A percentile compares a stretch with the other conserved stretches of the same genome.
Evolutionary conservation across 1,140 invertebrate genomes (phyloP).

Genomic region (Harlomillsia oculata): DNA sequence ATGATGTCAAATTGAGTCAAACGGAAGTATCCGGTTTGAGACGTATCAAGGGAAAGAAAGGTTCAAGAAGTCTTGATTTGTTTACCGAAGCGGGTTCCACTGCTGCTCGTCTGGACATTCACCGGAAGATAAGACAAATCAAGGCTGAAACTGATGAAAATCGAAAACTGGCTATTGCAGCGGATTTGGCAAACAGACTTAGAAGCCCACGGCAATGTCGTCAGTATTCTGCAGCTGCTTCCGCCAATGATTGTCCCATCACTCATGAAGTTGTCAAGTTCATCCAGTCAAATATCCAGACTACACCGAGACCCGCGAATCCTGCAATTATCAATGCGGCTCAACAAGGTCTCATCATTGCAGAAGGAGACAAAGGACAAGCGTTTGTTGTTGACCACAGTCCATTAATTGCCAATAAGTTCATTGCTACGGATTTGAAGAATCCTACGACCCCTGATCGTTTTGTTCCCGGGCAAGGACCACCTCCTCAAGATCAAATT

Average conservation of each 20-base stretch:
- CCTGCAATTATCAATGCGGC: not conserved
- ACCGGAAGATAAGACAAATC: not conserved
- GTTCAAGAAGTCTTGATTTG: too few species aligned
- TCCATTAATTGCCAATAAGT: not conserved
- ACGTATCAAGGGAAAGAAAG: not conserved
- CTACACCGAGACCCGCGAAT: not conserved
- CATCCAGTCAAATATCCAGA: not conserved
- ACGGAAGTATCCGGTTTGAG: not conserved
- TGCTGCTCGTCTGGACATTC: conserved; percentile 3
- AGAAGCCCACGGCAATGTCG: conserved; percentile 4
- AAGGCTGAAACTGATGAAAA: conserved; percentile 12
- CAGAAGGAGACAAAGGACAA: conserved; percentile 6
- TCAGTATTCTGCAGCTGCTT: not conserved
- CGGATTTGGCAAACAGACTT: conserved; percentile 6
- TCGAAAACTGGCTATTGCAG: conserved; percentile 2
- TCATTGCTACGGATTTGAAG: conserved; percentile 2
- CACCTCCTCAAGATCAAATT: not conserved
- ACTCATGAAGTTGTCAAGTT: conserved; percentile 6
- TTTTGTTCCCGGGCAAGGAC: not conserved
- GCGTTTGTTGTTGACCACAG: not conserved
- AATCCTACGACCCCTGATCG: not conserved
- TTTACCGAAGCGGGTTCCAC: not conserved
- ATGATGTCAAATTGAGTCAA: conserved; percentile 4
- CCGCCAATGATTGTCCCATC: not conserved
- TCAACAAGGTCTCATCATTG: conserved; percentile 3